Conservation (phyloP, 2,113 vertebrate genomes). For the Nycticorax nycticorax region DNA sequence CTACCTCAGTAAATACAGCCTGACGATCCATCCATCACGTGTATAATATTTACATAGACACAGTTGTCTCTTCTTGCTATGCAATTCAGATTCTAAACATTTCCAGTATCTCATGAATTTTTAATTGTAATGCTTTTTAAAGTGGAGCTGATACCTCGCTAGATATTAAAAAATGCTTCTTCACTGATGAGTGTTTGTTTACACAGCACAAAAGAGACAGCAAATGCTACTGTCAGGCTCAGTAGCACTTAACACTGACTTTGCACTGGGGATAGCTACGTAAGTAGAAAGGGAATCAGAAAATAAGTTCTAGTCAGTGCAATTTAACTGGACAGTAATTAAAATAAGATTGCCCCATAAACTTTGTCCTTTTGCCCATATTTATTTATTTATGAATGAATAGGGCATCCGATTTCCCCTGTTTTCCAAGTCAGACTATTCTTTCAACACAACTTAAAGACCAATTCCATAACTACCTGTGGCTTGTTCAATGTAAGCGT, state of each 20-base stretch:
- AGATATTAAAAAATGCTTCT: neutral
- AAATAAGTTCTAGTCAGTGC: neutral
- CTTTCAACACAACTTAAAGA: neutral
- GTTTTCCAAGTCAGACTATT: neutral
- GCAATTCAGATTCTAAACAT: neutral
- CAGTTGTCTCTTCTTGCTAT: neutral
- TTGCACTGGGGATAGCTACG: neutral
- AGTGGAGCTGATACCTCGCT: neutral
- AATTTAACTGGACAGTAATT: neutral
- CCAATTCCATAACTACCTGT: neutral
- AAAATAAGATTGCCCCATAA: neutral
- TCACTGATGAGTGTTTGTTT: neutral
- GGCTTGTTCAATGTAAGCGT: neutral
- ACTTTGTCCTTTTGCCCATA: neutral
- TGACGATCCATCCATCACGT: neutral
- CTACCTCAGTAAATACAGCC: constrained; percentile 33
- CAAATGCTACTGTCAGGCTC: neutral
- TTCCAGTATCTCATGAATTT: neutral
- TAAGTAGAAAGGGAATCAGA: neutral
- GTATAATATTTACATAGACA: neutral
- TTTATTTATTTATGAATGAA: neutral
- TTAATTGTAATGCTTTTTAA: neutral
- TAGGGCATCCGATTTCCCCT: neutral
- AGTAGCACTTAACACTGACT: neutral
- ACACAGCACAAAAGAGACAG: neutral